phyloP scores from a whole-genome alignment of 1,140 invertebrate species.

The Caenorhabditis latens region DNA sequence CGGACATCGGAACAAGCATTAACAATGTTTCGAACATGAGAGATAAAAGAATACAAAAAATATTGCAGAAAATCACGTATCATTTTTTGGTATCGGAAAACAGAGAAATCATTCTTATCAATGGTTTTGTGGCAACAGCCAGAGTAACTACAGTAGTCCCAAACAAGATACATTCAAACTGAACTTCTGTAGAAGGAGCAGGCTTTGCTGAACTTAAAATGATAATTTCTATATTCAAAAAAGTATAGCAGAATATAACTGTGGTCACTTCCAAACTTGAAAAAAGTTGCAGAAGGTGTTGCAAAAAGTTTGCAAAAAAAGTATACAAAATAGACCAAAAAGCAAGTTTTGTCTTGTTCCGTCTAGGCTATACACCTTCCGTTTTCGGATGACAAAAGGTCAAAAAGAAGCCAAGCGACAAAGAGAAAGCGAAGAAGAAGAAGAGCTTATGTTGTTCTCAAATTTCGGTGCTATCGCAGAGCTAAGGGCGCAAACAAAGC shows the following conservation, averaged over 20 bases:
- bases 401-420: neutral
- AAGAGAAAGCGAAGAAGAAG: neutral
- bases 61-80: neutral
- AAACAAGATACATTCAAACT: no score
- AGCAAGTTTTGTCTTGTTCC: neutral
- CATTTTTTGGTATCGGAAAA: neutral
- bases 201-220: no score
- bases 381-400: constrained; percentile 29
- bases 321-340: constrained; percentile 3
- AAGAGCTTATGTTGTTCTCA: constrained; percentile 47
- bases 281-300: no score
- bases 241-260: no score
- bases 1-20: neutral
- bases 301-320: no score
- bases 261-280: no score
- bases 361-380: neutral
- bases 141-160: no score
- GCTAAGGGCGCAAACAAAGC: constrained; percentile 43
- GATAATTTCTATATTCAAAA: no score
- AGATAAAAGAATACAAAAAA: neutral
- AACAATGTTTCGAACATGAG: neutral
- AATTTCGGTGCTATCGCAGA: constrained; percentile 28
- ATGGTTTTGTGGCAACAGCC: no score
- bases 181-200: no score
- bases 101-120: no score